Evolutionary conservation across 2,113 vertebrate species (phyloP), one percentile per base, ranked within the genome.

Genomic region (Ancistrus triradiatus): DNA sequence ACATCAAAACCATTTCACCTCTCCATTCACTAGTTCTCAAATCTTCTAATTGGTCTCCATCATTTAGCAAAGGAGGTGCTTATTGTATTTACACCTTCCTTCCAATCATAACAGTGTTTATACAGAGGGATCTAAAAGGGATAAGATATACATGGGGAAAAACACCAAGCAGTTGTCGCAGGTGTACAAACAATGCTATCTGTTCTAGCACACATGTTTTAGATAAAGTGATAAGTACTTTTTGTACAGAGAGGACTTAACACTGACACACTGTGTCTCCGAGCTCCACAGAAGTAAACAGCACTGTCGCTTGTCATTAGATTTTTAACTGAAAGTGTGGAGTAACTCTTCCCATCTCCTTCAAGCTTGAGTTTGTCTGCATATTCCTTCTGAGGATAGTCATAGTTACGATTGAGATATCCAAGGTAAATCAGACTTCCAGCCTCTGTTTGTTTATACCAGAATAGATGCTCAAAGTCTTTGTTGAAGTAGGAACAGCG

Each of bases 381-480:
- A 18, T 63, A 24, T 27, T 63, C 47, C 3, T 14, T 13, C 31
- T 55, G 15, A 1, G 47, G 37, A 51, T 18, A 63, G 6, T 18
- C 1, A 10, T 18, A 21, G 4, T 27, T 25, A 5, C 31, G 4
- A 19, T 63, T 63, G 4, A 78, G 2, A n/a, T 67, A 73, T 2
- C 59, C 78, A 1, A 83, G 31, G 0, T 9, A 81, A 61, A 44
- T 68, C 68, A 3, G 81, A 62, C 1, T 66, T 7, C 3, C 28
- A 50, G 58, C 71, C 10, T 64, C 55, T 6, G 72, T 59, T 31
- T 76, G 72, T 49, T 73, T 78, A 17, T 77, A 84, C 81, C 80
- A 84, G 15, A 82, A 74, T 1, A 82, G 57, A 0, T 64, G 66
- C 64, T 83, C 50, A 2, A 79, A 77, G 18, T 1, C 70, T 2